A percentile compares a stretch with the other conserved stretches of the same genome.
Conservation (phyloP, 1,140 invertebrate genomes). For the Lepidurus apus region DNA sequence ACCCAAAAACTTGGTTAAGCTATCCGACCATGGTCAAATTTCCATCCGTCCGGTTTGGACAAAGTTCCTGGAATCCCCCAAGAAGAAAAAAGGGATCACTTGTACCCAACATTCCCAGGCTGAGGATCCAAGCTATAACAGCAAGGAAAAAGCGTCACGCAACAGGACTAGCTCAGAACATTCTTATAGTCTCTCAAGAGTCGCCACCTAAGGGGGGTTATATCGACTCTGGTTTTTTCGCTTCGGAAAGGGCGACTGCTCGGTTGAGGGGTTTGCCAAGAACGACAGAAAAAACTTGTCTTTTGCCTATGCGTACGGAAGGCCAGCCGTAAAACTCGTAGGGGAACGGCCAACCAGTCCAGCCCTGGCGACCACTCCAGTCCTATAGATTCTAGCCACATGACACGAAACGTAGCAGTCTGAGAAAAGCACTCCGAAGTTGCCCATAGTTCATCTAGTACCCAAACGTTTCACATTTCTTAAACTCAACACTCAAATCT, state of each 20-base stretch:
- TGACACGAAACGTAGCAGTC: neutral
- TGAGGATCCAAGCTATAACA: neutral
- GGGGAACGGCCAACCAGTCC: neutral
- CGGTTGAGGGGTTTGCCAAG: neutral
- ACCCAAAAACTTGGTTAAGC: neutral
- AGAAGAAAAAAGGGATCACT: too few relatives aligned
- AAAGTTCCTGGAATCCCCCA: too few relatives aligned
- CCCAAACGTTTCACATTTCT: neutral
- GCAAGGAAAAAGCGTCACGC: neutral
- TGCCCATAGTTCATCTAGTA: too few relatives aligned
- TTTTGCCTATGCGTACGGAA: neutral
- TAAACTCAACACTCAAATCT: neutral
- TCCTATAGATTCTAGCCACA: neutral
- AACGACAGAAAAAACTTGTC: neutral
- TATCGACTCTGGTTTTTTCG: neutral
- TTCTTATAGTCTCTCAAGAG: neutral
- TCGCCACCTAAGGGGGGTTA: neutral
- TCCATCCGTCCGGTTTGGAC: too few relatives aligned
- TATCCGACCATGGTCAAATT: too few relatives aligned
- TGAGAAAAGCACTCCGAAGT: neutral
- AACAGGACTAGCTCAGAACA: neutral
- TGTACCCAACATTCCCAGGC: neutral
- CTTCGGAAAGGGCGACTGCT: neutral
- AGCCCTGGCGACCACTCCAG: neutral
- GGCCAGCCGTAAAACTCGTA: neutral